These are phyloP conservation scores for Busseola fusca DNA, from an alignment of 2,888 invertebrate genomes.

Conservation along the genomic window DNA sequence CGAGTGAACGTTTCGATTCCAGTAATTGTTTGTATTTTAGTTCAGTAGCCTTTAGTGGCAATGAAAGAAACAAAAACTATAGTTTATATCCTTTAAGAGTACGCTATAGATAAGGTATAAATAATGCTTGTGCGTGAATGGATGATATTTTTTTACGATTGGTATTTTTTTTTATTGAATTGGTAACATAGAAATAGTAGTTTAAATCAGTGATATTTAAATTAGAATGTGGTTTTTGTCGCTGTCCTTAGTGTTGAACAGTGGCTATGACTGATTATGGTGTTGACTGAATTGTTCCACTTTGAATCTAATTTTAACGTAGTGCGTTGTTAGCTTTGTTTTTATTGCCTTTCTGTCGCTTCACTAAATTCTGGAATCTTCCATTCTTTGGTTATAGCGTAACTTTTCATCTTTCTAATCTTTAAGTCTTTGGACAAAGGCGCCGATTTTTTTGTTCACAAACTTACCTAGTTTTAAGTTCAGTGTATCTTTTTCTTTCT, in stretches of 20 bases:
- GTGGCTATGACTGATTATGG: not conserved
- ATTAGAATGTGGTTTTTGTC: slow-evolving; percentile 20
- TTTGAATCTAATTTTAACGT: not conserved
- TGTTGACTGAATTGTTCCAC: not conserved
- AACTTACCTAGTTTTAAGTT: too few species aligned
- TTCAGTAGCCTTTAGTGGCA: slow-evolving; percentile 40
- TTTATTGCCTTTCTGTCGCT: not conserved
- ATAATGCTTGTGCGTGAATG: slow-evolving; percentile 22
- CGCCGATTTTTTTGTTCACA: too few species aligned
- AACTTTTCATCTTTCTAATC: not conserved
- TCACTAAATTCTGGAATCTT: not conserved
- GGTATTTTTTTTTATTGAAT: not conserved
- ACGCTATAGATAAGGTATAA: slow-evolving; percentile 9
- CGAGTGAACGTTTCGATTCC: slow-evolving; percentile 60
- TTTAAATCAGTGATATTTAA: not conserved
- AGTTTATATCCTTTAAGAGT: slow-evolving; percentile 31
- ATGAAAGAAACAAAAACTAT: slow-evolving; percentile 39
- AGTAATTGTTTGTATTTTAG: slow-evolving; percentile 35
- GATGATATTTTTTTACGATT: not conserved
- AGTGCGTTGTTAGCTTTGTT: not conserved
- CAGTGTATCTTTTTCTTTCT: too few species aligned
- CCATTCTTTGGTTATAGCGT: not conserved
- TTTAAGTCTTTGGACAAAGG: not conserved
- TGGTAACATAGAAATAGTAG: not conserved
- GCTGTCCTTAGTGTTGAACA: not conserved